These are phyloP conservation scores for Heptascelio sp. DNA, from an alignment of 2,888 invertebrate species.

Conservation along the genomic window DNA sequence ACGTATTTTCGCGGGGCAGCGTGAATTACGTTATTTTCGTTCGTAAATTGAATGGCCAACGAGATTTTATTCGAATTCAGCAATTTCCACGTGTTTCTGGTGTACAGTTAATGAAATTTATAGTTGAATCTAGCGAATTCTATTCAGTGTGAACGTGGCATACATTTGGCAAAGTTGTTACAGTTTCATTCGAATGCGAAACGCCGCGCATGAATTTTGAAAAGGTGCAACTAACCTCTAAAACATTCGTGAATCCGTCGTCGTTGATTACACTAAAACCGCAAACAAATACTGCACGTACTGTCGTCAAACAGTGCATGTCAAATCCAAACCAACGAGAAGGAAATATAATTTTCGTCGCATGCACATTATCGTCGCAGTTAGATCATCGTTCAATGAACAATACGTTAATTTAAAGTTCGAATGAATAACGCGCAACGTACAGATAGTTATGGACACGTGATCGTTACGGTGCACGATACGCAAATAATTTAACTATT, in stretches of 20 bases:
- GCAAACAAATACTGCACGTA: conserved; percentile 58
- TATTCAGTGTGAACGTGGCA: conserved; percentile 58
- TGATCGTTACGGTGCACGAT: too few species aligned
- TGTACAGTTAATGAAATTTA: conserved; percentile 66
- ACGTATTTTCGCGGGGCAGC: conserved; percentile 13
- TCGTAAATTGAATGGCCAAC: conserved; percentile 55
- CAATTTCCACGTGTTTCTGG: conserved; percentile 56
- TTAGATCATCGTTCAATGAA: conserved; percentile 28
- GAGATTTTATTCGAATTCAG: conserved; percentile 54
- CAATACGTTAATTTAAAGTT: too few species aligned
- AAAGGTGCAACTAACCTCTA: conserved; percentile 60
- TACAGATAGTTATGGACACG: too few species aligned
- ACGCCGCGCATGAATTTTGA: conserved; percentile 59
- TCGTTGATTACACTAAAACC: conserved; percentile 63
- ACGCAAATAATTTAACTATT: too few species aligned
- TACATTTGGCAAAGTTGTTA: conserved; percentile 63
- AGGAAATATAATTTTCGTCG: conserved; percentile 39
- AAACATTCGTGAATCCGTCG: conserved; percentile 52
- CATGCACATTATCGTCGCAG: conserved; percentile 23
- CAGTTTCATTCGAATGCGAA: conserved; percentile 62
- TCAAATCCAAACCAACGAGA: conserved; percentile 42
- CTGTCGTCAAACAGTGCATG: conserved; percentile 51
- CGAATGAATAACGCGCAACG: too few species aligned
- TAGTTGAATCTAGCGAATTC: conserved; percentile 56
- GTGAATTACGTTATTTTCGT: conserved; percentile 53